These are phyloP conservation scores for Gonatopus flavifemur DNA, from an alignment of 1,140 invertebrate genomes.

Conservation along the genomic window DNA sequence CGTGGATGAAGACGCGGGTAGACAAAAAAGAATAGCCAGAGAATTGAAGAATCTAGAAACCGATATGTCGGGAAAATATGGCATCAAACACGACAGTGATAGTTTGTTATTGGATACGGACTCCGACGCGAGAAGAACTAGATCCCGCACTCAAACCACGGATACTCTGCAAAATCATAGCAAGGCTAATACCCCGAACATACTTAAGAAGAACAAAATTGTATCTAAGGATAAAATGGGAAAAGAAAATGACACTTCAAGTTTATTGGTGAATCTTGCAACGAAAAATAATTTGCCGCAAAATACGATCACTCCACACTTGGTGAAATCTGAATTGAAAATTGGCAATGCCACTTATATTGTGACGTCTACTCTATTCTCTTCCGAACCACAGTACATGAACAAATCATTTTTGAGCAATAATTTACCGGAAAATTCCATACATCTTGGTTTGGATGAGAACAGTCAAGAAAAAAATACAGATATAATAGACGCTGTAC, in stretches of 20 bases:
- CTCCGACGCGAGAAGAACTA: conserved; percentile 16
- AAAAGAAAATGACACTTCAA: conserved; percentile 14
- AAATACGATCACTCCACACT: conserved; percentile 4
- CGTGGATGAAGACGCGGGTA: conserved; percentile 41
- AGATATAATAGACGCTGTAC: conserved; percentile 50
- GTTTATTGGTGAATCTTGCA: background rate
- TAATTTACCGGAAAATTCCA: conserved; percentile 14
- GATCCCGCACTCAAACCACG: conserved; percentile 2
- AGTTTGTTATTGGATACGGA: conserved; percentile 20
- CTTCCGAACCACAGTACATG: conserved; percentile 22
- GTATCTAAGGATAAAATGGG: conserved; percentile 4
- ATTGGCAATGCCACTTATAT: conserved; percentile 47
- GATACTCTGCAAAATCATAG: background rate
- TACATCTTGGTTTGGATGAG: conserved; percentile 9
- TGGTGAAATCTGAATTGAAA: conserved; percentile 39
- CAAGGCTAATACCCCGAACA: background rate
- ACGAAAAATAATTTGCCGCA: background rate
- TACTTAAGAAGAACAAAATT: background rate
- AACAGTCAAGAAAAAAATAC: conserved; percentile 40
- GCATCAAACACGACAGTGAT: conserved; percentile 1
- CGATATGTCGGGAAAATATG: conserved; percentile 30
- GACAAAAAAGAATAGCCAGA: conserved; percentile 30
- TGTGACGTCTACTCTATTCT: conserved; percentile 44
- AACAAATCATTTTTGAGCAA: conserved; percentile 15
- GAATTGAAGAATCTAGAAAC: conserved; percentile 39